Base-by-base conservation (phyloP, 2,113 vertebrate species). In the Phrynosoma blainvillii region DNA sequence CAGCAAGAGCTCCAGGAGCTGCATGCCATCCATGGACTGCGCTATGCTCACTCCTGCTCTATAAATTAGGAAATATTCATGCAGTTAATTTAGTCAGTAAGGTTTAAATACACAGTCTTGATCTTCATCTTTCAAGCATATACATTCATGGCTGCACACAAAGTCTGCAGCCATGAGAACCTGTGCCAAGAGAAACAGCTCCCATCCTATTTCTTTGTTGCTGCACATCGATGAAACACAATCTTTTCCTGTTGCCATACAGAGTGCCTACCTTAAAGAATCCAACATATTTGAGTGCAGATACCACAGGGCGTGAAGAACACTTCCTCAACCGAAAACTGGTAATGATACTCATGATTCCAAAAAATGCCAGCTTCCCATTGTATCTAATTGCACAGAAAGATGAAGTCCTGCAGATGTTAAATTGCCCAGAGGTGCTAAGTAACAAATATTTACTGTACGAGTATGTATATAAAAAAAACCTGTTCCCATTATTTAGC, bases 401-500 rank as follows among this genome's bases (percentile, higher is more conserved):
- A 66, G 47, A 68, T 42, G 74, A 66, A 70, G 52, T 78, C 16
- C 32, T 77, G 42, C 36, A 77, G 78, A 83, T 56, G 5, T 59
- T 70, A 82, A 88, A 88, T 84, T 42, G 47, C 62, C 76, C 42
- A 13, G 81, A 82, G 62, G 73, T 54, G 11, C 40, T 70, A 91
- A 84, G 65, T 40, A 30, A 27, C 80, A 89, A 87, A 87, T 82
- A 82, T 85, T 77, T 89, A 54, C 68, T 75, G 32, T 71, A 71
- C 56, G 18, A 71, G 59, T 77, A 36, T 77, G 7, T 68, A 74
- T 84, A 36, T 36, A 36, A 1, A 23, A 80, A 84, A 90, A 70
- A 66, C 30, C 59, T 79, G 36, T 32, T 59, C 13, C n/a, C 62
- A 30, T 62, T 79, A 25, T 56, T 82, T 68, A 78, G 16, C 36